phyloP scores from a whole-genome alignment of 2,113 vertebrate species.

The Syrmaticus mikado region DNA sequence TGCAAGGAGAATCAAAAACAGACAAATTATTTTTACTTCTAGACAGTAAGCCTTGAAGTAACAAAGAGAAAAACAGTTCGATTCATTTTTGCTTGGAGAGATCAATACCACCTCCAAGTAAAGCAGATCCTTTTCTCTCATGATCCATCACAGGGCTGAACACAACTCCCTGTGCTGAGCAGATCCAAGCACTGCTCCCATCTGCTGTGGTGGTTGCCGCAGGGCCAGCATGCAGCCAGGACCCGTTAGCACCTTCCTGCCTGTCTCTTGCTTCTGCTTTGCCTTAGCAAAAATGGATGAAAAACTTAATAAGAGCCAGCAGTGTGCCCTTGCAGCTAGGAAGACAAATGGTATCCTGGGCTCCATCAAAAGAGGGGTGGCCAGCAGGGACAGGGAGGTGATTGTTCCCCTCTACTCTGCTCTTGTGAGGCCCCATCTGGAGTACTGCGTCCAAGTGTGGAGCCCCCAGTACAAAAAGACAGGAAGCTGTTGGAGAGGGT shows the following conservation, averaged over 20 bases:
- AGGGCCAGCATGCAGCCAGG: too few species aligned
- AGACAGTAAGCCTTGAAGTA: not conserved
- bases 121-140: not conserved
- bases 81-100: slow-evolving; percentile 9
- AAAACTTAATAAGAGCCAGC: too few species aligned
- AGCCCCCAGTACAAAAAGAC: too few species aligned
- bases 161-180: not conserved
- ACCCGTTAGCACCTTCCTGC: not conserved
- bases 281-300: not conserved
- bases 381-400: too few species aligned
- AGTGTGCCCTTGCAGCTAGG: too few species aligned
- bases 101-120: not conserved
- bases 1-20: not conserved
- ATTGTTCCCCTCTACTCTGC: too few species aligned
- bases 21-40: not conserved
- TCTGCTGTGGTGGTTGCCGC: too few species aligned
- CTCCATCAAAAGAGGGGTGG: too few species aligned
- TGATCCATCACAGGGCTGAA: not conserved
- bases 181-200: not conserved
- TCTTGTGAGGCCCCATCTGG: too few species aligned
- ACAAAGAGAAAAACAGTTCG: not conserved
- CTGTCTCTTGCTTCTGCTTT: not conserved
- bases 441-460: too few species aligned
- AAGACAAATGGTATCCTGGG: too few species aligned
- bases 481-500: too few species aligned